Evolutionary conservation across 1,140 invertebrate species (phyloP).

Genomic region (Rhagoletis pomonella): DNA sequence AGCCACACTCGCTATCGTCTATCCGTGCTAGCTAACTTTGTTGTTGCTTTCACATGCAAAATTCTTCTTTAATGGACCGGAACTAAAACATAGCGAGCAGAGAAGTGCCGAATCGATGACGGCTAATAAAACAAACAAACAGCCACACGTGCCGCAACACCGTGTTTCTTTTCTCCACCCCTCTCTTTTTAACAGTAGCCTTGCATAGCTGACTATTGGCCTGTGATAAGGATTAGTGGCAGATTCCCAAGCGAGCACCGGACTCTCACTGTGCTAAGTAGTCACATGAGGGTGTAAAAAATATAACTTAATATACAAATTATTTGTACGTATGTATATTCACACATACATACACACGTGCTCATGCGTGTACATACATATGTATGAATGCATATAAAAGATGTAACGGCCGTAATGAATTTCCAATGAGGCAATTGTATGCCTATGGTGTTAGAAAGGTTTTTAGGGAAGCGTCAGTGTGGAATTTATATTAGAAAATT

Average conservation of each 20-base stretch:
- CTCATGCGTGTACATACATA: neutral
- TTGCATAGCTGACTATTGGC: constrained; percentile 24
- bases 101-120: no score
- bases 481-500: no score
- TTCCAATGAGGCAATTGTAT: constrained; percentile 7
- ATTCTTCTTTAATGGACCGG: no score
- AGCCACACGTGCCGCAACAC: neutral
- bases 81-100: no score
- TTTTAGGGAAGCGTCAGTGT: no score
- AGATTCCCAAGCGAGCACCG: constrained; percentile 54
- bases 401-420: constrained; percentile 51
- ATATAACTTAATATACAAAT: neutral
- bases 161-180: neutral
- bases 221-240: constrained; percentile 54
- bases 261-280: neutral
- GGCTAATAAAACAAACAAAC: neutral
- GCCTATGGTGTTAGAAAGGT: no score
- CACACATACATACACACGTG: no score
- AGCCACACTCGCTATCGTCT: no score
- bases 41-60: no score
- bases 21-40: no score
- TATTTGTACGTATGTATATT: neutral
- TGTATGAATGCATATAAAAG: neutral
- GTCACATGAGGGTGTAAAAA: constrained; percentile 16
- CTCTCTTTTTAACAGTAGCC: neutral